Evolutionary conservation across 2,888 invertebrate species (phyloP), one percentile per base, ranked within the genome.

Genomic region (Thera britannica): DNA sequence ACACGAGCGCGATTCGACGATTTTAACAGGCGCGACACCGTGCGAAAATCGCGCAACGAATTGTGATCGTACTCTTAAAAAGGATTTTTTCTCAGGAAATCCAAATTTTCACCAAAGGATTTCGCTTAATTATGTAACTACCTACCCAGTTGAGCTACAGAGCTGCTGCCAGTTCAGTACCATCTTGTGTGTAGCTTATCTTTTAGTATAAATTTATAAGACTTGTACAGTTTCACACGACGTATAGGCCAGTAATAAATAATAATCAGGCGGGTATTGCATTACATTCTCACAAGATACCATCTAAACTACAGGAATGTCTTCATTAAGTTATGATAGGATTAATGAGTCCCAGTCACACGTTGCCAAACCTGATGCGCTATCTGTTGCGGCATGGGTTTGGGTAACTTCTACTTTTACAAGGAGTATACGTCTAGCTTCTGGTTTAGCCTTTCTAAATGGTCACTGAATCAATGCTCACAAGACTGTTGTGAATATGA

Each of bases 241-340:
- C 5, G 11, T 48, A n/a, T 58, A 58, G n/a, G 58, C 48, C 58
- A 58, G 34, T 11, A 55, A 44, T 61, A 34, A 54, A 61, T 46
- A 12, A 44, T 36, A 7, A 58, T 58, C 49, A 36, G n/a, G 44
- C 51, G 52, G 51, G 38, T 52, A 55, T 62, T 67, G 62, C 66
- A 44, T 52, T 44, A 49, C 12, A 51, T 58, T 69, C 62, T 51
- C 62, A 62, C 62, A 62, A 62, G 76, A 76, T 77, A 55, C 8
- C 59, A 77, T 76, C 72, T 64, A 52, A 70, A 74, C 71, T 55
- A 67, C 58, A 54, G n/a, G 3, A 23, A 63, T 73, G 65, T 66
- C 70, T 57, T 59, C 59, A 68, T 65, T 65, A 59, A 58, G 68
- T 55, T 68, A 62, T 38, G 54, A 56, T 61, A 64, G 64, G 65